Evolutionary conservation across 2,797 vertebrate genomes (phyloP).

Genomic region (Delichon dasypus): DNA sequence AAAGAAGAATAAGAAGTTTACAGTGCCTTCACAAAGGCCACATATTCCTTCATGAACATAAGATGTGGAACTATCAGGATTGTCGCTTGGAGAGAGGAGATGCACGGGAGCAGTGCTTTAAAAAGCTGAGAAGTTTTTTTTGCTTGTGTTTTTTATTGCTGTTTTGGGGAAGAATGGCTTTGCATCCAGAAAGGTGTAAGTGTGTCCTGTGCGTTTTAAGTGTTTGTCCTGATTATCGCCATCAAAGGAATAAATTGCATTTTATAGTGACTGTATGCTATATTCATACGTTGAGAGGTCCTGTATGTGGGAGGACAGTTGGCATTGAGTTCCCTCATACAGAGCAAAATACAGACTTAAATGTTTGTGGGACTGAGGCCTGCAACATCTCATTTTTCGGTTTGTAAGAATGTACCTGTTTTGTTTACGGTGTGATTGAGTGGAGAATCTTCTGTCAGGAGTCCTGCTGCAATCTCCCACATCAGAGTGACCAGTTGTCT

Average conservation of each 20-base stretch:
- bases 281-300: neutral
- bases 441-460: neutral
- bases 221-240: neutral
- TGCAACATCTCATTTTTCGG: neutral
- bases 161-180: neutral
- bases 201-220: accelerated
- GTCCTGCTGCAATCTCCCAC: neutral
- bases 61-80: neutral
- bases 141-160: neutral
- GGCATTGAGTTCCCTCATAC: neutral
- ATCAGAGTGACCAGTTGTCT: neutral
- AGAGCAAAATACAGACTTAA: neutral
- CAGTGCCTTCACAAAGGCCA: neutral
- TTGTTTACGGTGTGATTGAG: neutral
- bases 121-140: neutral
- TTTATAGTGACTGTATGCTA: neutral
- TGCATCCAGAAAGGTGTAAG: neutral
- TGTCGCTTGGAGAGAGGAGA: neutral
- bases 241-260: neutral
- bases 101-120: neutral
- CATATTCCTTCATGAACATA: accelerated
- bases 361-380: neutral
- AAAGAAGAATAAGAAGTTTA: neutral
- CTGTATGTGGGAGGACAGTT: neutral
- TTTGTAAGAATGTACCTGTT: neutral